Percentiles rank a stretch among this genome's conserved stretches.
Evolutionary conservation across 2,113 vertebrate genomes (phyloP).

Genomic region (Pelobates fuscus): DNA sequence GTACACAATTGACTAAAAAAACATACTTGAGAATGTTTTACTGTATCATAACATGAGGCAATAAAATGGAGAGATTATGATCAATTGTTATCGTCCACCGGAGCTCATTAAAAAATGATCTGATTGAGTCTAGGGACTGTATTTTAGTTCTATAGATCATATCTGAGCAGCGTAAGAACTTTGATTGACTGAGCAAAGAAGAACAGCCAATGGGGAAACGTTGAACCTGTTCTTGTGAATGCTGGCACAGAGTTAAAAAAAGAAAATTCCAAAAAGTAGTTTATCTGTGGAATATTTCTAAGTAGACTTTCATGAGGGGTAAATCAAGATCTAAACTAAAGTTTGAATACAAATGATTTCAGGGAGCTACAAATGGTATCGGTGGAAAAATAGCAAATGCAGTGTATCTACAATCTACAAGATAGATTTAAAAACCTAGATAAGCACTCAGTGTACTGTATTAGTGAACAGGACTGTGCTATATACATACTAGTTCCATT

Average conservation of each 20-base stretch:
- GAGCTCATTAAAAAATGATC: background rate
- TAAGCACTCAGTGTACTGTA: background rate
- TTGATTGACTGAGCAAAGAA: background rate
- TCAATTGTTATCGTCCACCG: no score
- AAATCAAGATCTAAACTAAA: background rate
- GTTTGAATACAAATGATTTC: background rate
- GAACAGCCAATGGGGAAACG: background rate
- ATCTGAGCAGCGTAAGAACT: background rate
- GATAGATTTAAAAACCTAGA: background rate
- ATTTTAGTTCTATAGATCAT: slow-evolving; percentile 2
- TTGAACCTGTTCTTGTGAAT: background rate
- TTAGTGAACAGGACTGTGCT: background rate
- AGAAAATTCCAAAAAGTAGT: background rate
- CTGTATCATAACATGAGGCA: no score
- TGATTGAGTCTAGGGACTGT: slow-evolving; percentile 7
- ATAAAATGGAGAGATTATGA: no score
- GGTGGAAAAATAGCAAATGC: background rate
- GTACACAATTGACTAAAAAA: no score
- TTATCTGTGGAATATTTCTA: background rate
- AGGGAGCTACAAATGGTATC: background rate
- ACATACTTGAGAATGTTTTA: no score
- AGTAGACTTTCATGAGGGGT: background rate
- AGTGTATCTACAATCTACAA: background rate
- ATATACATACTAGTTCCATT: no score
- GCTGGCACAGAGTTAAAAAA: background rate